phyloP scores from a whole-genome alignment of 2,888 invertebrate species.

The Apamea monoglypha region DNA sequence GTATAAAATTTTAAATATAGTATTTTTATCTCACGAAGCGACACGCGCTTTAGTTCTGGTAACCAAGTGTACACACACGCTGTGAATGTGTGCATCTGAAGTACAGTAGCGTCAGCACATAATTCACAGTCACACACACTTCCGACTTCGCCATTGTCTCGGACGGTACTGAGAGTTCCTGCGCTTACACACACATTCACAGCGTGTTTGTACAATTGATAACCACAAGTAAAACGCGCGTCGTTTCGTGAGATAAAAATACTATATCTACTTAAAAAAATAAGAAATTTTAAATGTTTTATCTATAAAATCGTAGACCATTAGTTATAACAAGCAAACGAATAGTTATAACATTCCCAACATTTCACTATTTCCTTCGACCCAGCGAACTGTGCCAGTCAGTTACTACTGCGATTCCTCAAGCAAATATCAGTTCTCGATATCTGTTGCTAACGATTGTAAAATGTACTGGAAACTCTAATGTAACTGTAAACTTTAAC shows the following conservation, averaged over 20 bases:
- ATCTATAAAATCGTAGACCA: background rate
- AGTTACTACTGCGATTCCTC: slow-evolving; percentile 31
- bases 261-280: background rate
- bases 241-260: background rate
- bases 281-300: background rate
- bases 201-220: background rate
- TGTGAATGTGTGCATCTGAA: too few relatives aligned
- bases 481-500: slow-evolving; percentile 23
- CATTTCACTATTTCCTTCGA: slow-evolving; percentile 48
- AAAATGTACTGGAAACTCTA: slow-evolving; percentile 9
- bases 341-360: slow-evolving; percentile 24
- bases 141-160: too few relatives aligned
- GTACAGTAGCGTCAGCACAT: too few relatives aligned
- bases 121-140: too few relatives aligned
- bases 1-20: background rate
- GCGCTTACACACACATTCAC: background rate
- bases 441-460: slow-evolving; percentile 49
- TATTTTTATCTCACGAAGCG: too few relatives aligned
- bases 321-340: slow-evolving; percentile 46
- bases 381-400: slow-evolving; percentile 49
- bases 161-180: background rate
- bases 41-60: too few relatives aligned
- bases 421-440: slow-evolving; percentile 51
- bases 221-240: background rate
- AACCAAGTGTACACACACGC: too few relatives aligned